Evolutionary conservation across 2,888 invertebrate species (phyloP), one percentile per base, ranked within the genome.

Genomic region (Marasmarcha lunaedactyla): DNA sequence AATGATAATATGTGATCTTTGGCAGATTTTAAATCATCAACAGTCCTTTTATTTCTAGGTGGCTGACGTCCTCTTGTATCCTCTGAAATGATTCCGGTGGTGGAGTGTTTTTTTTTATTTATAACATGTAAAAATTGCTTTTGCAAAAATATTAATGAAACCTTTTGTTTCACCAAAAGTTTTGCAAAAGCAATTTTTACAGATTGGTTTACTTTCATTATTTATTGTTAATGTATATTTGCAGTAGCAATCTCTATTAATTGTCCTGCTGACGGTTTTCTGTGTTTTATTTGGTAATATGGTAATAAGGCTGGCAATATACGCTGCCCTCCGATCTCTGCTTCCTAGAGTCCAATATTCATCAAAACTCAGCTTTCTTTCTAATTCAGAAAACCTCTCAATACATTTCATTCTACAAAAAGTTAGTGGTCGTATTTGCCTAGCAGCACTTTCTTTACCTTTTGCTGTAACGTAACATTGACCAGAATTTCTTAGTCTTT

Each of bases 401-500:
- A 7, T 7, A 20, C 20, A 20, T 7, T 20, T 20, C 7, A 20
- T 5, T 20, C 20, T 20, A 20, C 20, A 20, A 7, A 7, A 20
- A 5, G 4, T 20, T 20, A 20, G 20, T 5, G 4, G 4, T 20
- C 7, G 3, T 20, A 20, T 3, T 7, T 42, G 11, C 34, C 44
- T 43, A 4, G 40, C 45, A 34, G 14, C 9, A 2, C 44, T 39
- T 39, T 11, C 14, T 35, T 42, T 44, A 6, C 48, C 48, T 13
- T 43, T 48, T 43, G 39, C 44, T 9, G 44, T 39, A 6, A 48
- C 35, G 13, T 44, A 48, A 10, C 43, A 40, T 20, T 44, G 39
- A 35, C 48, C 48, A 34, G 37, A 33, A 46, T 48, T 48, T 15
- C 46, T 45, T 37, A 37, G 11, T 42, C 4, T 37, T 34, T 43